Conservation (phyloP, 2,797 vertebrate genomes). For the Tiaroga cobitis region DNA sequence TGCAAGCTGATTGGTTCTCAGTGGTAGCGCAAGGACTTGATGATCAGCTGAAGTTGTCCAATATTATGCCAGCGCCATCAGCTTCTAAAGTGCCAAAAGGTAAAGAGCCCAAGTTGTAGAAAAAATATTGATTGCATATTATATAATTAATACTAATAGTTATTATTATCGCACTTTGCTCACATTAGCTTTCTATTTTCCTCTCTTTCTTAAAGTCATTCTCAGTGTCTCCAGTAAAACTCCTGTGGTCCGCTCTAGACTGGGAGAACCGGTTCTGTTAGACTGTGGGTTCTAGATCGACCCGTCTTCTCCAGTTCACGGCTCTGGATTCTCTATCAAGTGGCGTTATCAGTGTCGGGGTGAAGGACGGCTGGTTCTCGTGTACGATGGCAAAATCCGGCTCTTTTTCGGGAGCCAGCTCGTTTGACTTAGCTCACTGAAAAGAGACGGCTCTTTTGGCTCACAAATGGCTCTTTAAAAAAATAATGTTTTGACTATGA, state of each 20-base stretch:
- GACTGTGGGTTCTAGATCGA: constrained; percentile 82
- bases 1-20: constrained; percentile 83
- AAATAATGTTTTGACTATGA: too few species aligned
- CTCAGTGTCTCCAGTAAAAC: constrained; percentile 80
- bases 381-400: constrained; percentile 82
- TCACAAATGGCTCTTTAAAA: too few species aligned
- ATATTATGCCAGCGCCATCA: constrained; percentile 66
- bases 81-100: constrained; percentile 67
- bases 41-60: constrained; percentile 69
- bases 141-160: too few species aligned
- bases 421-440: too few species aligned
- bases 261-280: constrained; percentile 76
- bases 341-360: constrained; percentile 88
- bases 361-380: constrained; percentile 79
- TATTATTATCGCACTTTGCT: too few species aligned
- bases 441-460: too few species aligned
- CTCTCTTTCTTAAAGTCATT: constrained; percentile 70
- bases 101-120: too few species aligned
- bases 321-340: constrained; percentile 81
- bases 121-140: too few species aligned
- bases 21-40: constrained; percentile 68
- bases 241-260: constrained; percentile 63
- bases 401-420: too few species aligned
- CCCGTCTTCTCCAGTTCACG: constrained; percentile 65
- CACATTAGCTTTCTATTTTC: not conserved